A percentile compares a stretch with the other conserved stretches of the same genome.
phyloP scores from a whole-genome alignment of 1,140 invertebrate genomes.

The Theocolax elegans region DNA sequence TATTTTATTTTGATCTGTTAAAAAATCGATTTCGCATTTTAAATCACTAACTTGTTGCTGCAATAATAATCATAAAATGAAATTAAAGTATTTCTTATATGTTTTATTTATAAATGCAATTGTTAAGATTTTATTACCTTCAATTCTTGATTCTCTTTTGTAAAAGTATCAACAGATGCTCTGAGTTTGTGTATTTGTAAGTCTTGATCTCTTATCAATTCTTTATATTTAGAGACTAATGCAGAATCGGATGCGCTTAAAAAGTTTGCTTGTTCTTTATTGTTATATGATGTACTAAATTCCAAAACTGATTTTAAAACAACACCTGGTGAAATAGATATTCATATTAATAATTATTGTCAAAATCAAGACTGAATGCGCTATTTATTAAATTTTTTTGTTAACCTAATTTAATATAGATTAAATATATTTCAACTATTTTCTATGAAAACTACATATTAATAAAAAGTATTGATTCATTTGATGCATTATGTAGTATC shows the following conservation, averaged over 20 bases:
- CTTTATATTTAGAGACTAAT: constrained; percentile 84
- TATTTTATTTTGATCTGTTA: constrained; percentile 89
- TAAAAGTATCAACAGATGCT: constrained; percentile 68
- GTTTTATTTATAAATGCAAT: background rate
- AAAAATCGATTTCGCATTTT: constrained; percentile 76
- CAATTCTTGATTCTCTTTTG: constrained; percentile 68
- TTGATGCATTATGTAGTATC: too few relatives aligned
- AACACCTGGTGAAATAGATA: constrained; percentile 54
- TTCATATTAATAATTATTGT: background rate
- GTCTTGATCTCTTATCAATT: constrained; percentile 89
- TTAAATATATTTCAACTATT: too few relatives aligned
- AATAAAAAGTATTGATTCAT: background rate
- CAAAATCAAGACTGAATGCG: too few relatives aligned
- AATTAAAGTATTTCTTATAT: background rate
- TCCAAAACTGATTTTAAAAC: constrained; percentile 72
- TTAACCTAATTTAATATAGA: background rate
- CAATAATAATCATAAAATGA: constrained; percentile 38
- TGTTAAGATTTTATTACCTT: constrained; percentile 60
- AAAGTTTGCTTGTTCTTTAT: constrained; percentile 56
- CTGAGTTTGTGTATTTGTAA: constrained; percentile 75
- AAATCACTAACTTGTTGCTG: constrained; percentile 79
- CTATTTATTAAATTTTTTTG: background rate
- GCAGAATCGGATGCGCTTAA: constrained; percentile 69
- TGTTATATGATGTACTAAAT: constrained; percentile 51
- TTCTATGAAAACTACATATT: too few relatives aligned